A percentile compares a stretch with the other conserved stretches of the same genome.
Evolutionary conservation across 2,888 invertebrate genomes (phyloP).

Genomic region (Geotrupes spiniger): DNA sequence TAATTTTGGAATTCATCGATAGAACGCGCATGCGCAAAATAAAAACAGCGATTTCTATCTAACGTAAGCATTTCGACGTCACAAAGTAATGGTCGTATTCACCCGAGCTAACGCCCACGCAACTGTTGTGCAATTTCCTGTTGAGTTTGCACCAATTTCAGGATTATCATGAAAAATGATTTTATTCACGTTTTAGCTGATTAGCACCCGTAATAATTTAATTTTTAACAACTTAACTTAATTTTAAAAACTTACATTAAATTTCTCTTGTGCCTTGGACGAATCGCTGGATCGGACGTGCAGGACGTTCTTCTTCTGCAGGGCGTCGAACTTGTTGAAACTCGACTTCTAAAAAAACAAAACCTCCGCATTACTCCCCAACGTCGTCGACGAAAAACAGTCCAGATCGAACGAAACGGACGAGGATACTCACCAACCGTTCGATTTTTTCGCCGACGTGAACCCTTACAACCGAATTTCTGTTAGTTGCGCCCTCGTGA

Average conservation of each 20-base stretch:
- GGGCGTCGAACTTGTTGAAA: conserved; percentile 72
- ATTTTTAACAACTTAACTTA: too few relatives aligned
- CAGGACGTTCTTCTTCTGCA: conserved; percentile 65
- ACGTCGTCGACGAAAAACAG: background rate
- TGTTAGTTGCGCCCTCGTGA: conserved; percentile 2
- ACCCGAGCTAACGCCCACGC: too few relatives aligned
- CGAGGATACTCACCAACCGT: conserved; percentile 17
- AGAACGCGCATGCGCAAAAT: too few relatives aligned
- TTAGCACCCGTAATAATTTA: too few relatives aligned
- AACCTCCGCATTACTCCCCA: background rate
- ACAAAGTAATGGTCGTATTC: too few relatives aligned
- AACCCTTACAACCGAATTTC: conserved; percentile 10
- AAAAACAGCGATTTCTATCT: too few relatives aligned
- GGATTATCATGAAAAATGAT: too few relatives aligned
- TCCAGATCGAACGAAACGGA: background rate
- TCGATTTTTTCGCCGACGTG: conserved; percentile 14
- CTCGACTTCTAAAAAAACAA: conserved; percentile 65
- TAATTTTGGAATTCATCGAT: too few relatives aligned
- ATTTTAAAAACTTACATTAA: conserved; percentile 65
- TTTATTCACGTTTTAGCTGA: too few relatives aligned
- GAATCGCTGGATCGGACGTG: conserved; percentile 67
- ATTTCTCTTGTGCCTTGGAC: conserved; percentile 64
- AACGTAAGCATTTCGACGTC: too few relatives aligned
- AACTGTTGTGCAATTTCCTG: too few relatives aligned
- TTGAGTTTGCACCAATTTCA: too few relatives aligned